Percentiles rank a stretch among this genome's conserved stretches.
phyloP scores from a whole-genome alignment of 2,797 vertebrate species.

The Pampus argenteus region DNA sequence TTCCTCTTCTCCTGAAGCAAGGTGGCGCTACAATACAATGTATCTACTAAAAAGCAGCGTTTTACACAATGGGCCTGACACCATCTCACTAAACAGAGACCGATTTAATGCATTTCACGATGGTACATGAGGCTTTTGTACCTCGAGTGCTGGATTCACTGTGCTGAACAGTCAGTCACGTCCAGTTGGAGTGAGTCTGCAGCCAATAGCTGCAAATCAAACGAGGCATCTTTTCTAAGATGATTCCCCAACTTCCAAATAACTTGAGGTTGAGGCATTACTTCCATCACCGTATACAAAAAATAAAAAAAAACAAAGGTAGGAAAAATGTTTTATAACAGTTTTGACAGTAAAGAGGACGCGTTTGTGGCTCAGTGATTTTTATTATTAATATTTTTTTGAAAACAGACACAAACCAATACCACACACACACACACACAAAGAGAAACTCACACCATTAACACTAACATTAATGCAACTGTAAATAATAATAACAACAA shows the following conservation, averaged over 20 bases:
- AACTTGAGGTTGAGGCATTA: not conserved
- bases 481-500: slow-evolving; percentile 9
- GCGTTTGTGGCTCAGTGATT: slow-evolving; percentile 3
- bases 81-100: slow-evolving; percentile 27
- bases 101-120: slow-evolving; percentile 16
- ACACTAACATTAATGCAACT: not conserved
- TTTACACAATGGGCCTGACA: slow-evolving; percentile 22
- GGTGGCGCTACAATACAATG: slow-evolving; percentile 75
- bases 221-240: not conserved
- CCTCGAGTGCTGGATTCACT: not conserved
- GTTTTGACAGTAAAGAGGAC: not conserved
- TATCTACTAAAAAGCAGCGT: slow-evolving; percentile 32
- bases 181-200: slow-evolving; percentile 1
- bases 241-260: slow-evolving; percentile 7
- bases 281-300: not conserved
- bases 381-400: not conserved
- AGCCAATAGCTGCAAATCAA: not conserved
- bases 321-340: not conserved
- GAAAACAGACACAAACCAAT: not conserved
- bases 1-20: slow-evolving; percentile 27
- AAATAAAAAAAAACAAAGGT: too few species aligned
- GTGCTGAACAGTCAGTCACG: slow-evolving; percentile 8
- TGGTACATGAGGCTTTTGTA: slow-evolving; percentile 2
- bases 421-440: not conserved
- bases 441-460: not conserved